These are phyloP conservation scores for Drosophila auraria DNA, from an alignment of 1,140 invertebrate genomes.

Conservation along the genomic window DNA sequence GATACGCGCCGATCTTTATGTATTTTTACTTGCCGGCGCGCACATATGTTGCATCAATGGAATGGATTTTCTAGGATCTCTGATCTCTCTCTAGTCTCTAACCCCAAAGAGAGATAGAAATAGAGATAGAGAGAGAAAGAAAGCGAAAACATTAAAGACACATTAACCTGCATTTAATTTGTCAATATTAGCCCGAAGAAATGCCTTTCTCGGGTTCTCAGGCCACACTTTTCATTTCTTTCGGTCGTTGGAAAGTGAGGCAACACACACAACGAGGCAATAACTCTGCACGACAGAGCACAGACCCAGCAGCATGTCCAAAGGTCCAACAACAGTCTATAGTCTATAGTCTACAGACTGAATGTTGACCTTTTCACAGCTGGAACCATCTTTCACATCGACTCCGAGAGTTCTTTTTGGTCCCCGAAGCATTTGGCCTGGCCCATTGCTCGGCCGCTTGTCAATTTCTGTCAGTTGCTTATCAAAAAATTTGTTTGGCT, in stretches of 20 bases:
- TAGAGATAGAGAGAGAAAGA: neutral
- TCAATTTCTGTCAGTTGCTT: constrained; percentile 83
- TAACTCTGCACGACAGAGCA: constrained; percentile 66
- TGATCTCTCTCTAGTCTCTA: neutral
- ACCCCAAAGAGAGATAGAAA: constrained; percentile 2
- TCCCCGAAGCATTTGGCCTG: constrained; percentile 48
- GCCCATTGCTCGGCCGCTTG: constrained; percentile 76
- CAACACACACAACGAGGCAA: constrained; percentile 47
- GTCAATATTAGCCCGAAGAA: constrained; percentile 75
- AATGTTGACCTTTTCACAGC: constrained; percentile 82
- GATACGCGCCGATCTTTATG: constrained; percentile 37
- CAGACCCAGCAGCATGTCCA: constrained; percentile 57
- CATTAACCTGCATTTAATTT: constrained; percentile 82
- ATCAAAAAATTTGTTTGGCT: constrained; percentile 82
- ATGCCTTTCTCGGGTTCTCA: constrained; percentile 65
- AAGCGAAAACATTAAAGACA: constrained; percentile 67
- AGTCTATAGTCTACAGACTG: constrained; percentile 24
- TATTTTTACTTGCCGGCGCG: constrained; percentile 22
- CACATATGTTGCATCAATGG: constrained; percentile 53
- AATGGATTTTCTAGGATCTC: constrained; percentile 10
- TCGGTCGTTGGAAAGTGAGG: constrained; percentile 69
- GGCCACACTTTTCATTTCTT: constrained; percentile 79
- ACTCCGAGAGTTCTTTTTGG: constrained; percentile 50
- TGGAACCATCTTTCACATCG: constrained; percentile 76
- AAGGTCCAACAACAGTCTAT: neutral